Base-by-base conservation (phyloP, 2,888 invertebrate genomes). In the Melanotus villosus region DNA sequence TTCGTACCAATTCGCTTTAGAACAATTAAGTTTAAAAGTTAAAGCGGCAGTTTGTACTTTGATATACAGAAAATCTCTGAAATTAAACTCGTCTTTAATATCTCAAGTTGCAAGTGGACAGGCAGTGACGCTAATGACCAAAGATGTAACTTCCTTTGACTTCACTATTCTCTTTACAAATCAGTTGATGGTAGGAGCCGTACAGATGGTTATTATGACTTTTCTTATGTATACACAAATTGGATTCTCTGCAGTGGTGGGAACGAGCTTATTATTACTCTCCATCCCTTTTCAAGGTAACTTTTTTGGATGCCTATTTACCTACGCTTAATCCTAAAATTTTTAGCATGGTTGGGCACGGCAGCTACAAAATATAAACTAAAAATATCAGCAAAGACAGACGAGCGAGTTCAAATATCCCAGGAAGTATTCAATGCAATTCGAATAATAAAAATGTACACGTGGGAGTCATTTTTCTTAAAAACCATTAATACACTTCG, bases 131-230 rank as follows among this genome's bases (percentile, higher is more conserved):
- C 71, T 81, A 21, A 66, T 96, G 71, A 93, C 95, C 0, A 96
- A 94, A 63, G 96, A 97, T 83, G 94, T 95, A 0, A 92, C 91
- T 73, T 85, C 95, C 65, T 95, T 96, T 83, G 96, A 96, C 83
- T 88, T 92, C 84, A 91, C 92, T 1, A 88, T 91, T 9, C 86
- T 93, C 58, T 93, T 94, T 81, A 81, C 94, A 10, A 92, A 95
- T 80, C 94, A 93, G 80, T 83, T 96, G 4, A 91, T 95, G 88
- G 86, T 94, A 19, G 93, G 93, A 0, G 94, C 95, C 0, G 81
- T 94, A 0, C 91, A 95, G 82, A 90, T 92, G 19, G 78, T 89
- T 0, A 87, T 93, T 30, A 90, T 93, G 6, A 87, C 92, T 0
- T 90, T 88, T 76, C 88, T 95, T 3, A 89, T 93, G 86, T 91